Conservation (phyloP, 2,113 vertebrate genomes). For the Phylloscopus trochiloides region DNA sequence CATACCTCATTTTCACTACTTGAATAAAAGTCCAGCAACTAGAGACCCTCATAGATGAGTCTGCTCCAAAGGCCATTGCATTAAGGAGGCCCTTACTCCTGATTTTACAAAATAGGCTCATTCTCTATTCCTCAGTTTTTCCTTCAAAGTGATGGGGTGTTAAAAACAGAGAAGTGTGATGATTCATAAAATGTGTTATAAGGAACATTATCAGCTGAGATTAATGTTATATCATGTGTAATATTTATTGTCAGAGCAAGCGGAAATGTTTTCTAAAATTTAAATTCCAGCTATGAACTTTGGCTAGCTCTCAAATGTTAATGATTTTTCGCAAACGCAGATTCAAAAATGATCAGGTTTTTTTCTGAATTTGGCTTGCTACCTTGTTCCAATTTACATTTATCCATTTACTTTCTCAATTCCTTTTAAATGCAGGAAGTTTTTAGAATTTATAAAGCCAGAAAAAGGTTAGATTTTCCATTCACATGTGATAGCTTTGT, state of each 20-base stretch:
- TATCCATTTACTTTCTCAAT: neutral
- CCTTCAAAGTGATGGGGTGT: neutral
- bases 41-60: neutral
- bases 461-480: neutral
- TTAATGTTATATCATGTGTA: neutral
- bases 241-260: neutral
- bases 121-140: neutral
- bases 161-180: neutral
- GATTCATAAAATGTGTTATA: neutral
- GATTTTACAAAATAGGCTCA: neutral
- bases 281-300: neutral
- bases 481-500: neutral
- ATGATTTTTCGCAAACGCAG: neutral
- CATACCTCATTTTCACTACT: neutral
- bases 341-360: neutral
- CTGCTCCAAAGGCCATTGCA: neutral
- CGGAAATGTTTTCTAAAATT: neutral
- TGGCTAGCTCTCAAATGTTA: neutral
- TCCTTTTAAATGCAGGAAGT: neutral
- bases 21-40: neutral
- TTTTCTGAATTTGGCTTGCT: neutral
- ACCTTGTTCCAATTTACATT: neutral
- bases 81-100: neutral
- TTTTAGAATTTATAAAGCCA: neutral
- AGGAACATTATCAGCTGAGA: neutral